phyloP scores from a whole-genome alignment of 2,113 vertebrate species.

The Pseudolaguvia tuberculata region DNA sequence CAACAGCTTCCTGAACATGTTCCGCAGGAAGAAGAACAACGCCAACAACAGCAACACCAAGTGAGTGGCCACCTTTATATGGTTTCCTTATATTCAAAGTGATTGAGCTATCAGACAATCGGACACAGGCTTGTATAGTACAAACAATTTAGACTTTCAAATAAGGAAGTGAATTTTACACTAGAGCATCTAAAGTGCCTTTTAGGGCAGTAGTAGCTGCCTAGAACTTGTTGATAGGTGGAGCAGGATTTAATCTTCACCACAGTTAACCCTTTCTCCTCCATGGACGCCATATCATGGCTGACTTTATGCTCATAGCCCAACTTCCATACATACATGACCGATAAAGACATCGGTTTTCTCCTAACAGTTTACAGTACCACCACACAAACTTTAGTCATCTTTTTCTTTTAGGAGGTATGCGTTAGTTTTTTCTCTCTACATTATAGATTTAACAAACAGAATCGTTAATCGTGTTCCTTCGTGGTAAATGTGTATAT shows the following conservation, averaged over 20 bases:
- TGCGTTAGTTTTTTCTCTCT: no score
- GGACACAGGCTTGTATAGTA: not conserved
- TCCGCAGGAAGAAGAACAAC: slow-evolving; percentile 97
- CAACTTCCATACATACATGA: no score
- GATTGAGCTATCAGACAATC: not conserved
- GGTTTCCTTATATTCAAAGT: not conserved
- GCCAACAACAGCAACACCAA: slow-evolving; percentile 82
- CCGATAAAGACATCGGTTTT: not conserved
- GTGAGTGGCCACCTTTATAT: slow-evolving; percentile 69
- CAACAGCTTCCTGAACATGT: slow-evolving; percentile 94
- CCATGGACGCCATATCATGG: no score
- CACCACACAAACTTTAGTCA: not conserved
- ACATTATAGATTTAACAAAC: slow-evolving; percentile 11
- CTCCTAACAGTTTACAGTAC: not conserved
- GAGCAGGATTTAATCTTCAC: no score
- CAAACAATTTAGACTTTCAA: not conserved
- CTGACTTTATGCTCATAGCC: no score
- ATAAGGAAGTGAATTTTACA: not conserved
- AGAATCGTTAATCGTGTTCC: slow-evolving; percentile 18
- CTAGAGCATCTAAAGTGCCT: not conserved
- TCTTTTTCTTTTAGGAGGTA: not conserved
- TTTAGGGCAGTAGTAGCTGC: no score
- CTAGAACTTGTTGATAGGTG: no score
- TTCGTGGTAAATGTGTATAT: slow-evolving; percentile 36
- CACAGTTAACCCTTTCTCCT: no score